Percentiles rank a stretch among this genome's conserved stretches.
Conservation (phyloP, 2,888 invertebrate species). For the Drosophila melanosoma region DNA sequence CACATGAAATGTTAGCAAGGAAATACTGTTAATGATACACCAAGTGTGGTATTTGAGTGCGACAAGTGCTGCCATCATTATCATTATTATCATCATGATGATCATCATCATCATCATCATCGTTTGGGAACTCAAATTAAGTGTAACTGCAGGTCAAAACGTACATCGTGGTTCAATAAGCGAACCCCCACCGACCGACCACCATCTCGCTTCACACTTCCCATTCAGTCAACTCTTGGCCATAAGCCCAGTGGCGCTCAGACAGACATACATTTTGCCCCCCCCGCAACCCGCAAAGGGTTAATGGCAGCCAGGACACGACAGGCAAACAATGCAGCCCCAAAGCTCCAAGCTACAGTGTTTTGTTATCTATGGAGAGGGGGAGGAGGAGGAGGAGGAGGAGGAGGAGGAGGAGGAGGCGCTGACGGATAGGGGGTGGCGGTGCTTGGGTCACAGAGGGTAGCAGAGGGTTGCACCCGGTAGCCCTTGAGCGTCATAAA, state of each 20-base stretch:
- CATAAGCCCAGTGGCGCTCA: constrained; percentile 2
- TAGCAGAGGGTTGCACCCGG: constrained; percentile 19
- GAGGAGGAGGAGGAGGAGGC: background rate
- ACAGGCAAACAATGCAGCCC: constrained; percentile 65
- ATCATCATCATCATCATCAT: constrained; percentile 19
- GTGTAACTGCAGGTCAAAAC: constrained; percentile 77
- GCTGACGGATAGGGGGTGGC: background rate
- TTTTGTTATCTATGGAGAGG: background rate
- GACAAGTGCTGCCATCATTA: constrained; percentile 56
- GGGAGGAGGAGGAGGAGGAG: background rate
- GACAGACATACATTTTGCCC: constrained; percentile 14
- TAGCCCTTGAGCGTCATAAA: constrained; percentile 82
- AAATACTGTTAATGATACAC: constrained; percentile 70
- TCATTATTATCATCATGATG: constrained; percentile 5
- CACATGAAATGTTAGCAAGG: constrained; percentile 67
- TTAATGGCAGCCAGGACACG: constrained; percentile 62
- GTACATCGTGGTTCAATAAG: constrained; percentile 42
- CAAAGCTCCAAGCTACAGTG: constrained; percentile 18
- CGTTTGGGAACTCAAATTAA: constrained; percentile 50
- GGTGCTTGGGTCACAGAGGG: constrained; percentile 16
- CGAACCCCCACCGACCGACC: background rate
- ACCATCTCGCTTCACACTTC: background rate
- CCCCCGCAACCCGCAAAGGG: constrained; percentile 38
- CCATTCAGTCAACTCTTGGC: background rate
- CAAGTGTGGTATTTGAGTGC: background rate